These are phyloP conservation scores for Eledona agricola DNA, from an alignment of 2,888 invertebrate species.

Conservation along the genomic window DNA sequence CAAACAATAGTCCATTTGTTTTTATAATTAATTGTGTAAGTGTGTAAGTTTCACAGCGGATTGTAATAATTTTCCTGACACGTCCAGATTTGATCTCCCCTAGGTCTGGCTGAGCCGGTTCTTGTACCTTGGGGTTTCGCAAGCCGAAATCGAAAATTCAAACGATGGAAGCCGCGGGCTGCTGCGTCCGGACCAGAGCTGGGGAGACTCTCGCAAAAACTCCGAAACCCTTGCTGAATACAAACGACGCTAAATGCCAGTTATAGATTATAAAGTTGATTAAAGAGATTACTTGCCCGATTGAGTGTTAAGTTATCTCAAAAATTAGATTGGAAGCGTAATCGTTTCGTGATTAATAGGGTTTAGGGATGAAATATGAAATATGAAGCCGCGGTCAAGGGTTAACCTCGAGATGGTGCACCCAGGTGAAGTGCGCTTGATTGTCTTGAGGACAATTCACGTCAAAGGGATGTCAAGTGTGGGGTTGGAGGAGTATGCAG, in stretches of 20 bases:
- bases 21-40: too few relatives aligned
- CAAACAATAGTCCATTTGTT: too few relatives aligned
- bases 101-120: too few relatives aligned
- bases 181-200: conserved; percentile 33
- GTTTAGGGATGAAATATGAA: conserved; percentile 20
- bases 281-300: conserved; percentile 45
- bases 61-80: too few relatives aligned
- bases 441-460: conserved; percentile 45
- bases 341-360: conserved; percentile 11
- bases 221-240: conserved; percentile 33
- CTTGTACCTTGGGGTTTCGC: too few relatives aligned
- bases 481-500: conserved; percentile 8
- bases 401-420: conserved; percentile 5
- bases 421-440: conserved; percentile 29
- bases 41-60: too few relatives aligned
- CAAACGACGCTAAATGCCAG: conserved; percentile 39
- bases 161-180: conserved; percentile 44
- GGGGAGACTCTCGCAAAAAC: not conserved
- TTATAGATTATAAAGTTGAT: conserved; percentile 47
- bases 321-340: conserved; percentile 38
- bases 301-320: too few relatives aligned
- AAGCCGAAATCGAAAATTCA: conserved; percentile 44
- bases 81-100: too few relatives aligned
- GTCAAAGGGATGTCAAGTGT: conserved; percentile 45
- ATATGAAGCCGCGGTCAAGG: not conserved